phyloP scores from a whole-genome alignment of 2,797 vertebrate genomes.

The Gadopsis bispinosus region DNA sequence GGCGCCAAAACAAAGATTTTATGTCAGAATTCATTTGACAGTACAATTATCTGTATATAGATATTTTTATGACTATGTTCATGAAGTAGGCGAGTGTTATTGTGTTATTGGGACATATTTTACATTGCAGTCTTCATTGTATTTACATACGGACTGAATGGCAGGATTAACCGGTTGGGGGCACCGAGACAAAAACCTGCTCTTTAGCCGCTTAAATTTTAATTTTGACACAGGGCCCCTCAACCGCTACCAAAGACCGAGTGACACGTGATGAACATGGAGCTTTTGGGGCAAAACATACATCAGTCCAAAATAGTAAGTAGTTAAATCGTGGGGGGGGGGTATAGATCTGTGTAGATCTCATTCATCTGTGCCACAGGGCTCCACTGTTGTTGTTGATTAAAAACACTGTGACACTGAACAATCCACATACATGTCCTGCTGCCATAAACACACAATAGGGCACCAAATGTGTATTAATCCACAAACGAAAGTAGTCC shows the following conservation, averaged over 20 bases:
- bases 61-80: neutral
- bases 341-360: neutral
- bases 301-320: neutral
- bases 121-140: neutral
- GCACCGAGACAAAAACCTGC: neutral
- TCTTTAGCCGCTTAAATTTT: neutral
- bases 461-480: neutral
- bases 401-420: neutral
- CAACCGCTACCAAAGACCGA: neutral
- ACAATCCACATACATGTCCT: neutral
- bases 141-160: neutral
- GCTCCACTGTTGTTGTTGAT: neutral
- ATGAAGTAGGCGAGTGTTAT: too few species aligned
- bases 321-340: too few species aligned
- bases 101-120: neutral
- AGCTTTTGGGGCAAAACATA: neutral
- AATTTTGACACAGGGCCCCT: neutral
- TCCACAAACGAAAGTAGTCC: conserved; percentile 10
- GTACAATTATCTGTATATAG: neutral
- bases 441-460: neutral
- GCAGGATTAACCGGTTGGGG: conserved; percentile 1
- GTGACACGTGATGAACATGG: neutral
- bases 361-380: neutral
- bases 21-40: neutral
- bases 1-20: neutral